These are phyloP conservation scores for Chiloscyllium punctatum DNA, from an alignment of 2,797 vertebrate genomes.

Conservation along the genomic window DNA sequence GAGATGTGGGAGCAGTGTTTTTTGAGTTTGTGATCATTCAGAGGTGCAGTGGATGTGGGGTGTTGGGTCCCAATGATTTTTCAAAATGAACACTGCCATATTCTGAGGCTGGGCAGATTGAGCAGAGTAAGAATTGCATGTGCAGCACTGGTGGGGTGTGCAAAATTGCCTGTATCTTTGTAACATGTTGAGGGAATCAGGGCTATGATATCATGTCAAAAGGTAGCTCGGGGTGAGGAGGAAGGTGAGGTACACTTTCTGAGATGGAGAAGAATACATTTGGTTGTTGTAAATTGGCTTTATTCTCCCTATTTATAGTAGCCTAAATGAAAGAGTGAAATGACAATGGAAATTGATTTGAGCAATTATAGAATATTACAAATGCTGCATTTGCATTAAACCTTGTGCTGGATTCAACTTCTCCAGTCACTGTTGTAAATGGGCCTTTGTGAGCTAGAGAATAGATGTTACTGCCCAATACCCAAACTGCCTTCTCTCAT, in stretches of 20 bases:
- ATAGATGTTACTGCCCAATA: background rate
- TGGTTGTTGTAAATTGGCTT: background rate
- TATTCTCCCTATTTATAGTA: background rate
- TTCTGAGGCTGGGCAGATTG: too few species aligned
- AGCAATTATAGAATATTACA: background rate
- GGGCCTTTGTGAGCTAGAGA: background rate
- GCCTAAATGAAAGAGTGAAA: background rate
- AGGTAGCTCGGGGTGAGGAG: too few species aligned
- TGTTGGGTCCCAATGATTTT: too few species aligned
- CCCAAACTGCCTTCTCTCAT: too few species aligned
- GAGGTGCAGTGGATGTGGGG: too few species aligned
- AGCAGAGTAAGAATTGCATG: too few species aligned
- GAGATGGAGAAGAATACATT: background rate
- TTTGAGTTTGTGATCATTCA: background rate
- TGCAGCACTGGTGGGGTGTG: too few species aligned
- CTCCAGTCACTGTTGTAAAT: background rate
- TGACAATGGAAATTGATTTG: background rate
- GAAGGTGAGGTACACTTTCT: background rate
- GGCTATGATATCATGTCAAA: too few species aligned
- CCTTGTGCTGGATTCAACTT: background rate
- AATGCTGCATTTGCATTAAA: background rate
- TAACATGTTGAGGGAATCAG: too few species aligned
- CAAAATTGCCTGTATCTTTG: too few species aligned
- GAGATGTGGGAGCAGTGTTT: background rate
- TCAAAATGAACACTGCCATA: too few species aligned